These are phyloP conservation scores for Semnornis frantzii DNA, from an alignment of 2,113 vertebrate genomes.

Conservation along the genomic window DNA sequence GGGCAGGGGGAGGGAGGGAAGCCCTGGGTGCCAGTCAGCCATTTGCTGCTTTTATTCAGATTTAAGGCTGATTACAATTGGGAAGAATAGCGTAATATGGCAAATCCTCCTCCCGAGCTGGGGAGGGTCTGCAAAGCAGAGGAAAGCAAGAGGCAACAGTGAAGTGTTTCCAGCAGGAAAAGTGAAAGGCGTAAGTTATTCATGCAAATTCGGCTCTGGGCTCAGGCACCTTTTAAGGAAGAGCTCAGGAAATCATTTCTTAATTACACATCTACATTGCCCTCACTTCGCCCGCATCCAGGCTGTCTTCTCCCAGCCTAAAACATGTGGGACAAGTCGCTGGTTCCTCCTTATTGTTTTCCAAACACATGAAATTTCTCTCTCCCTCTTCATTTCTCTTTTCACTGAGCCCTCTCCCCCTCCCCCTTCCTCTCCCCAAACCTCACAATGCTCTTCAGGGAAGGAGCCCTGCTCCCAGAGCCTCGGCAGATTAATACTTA, in stretches of 20 bases:
- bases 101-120: constrained; percentile 47
- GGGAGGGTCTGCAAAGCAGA: constrained; percentile 46
- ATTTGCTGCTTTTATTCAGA: constrained; percentile 59
- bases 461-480: neutral
- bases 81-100: constrained; percentile 62
- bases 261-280: constrained; percentile 74
- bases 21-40: constrained; percentile 16
- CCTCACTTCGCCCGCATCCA: constrained; percentile 52
- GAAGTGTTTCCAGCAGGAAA: constrained; percentile 56
- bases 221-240: constrained; percentile 67
- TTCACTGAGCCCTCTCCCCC: neutral
- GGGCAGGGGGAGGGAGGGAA: constrained; percentile 28
- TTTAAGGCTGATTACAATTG: constrained; percentile 62
- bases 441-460: neutral
- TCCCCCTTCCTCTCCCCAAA: neutral
- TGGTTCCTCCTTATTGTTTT: neutral
- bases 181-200: constrained; percentile 68
- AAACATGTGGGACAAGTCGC: neutral
- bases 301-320: neutral
- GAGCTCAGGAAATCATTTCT: constrained; percentile 74
- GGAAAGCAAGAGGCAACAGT: constrained; percentile 24
- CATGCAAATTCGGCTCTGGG: constrained; percentile 76
- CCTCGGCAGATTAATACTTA: constrained; percentile 52
- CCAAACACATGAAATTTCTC: neutral
- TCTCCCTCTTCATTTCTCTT: neutral